Base-by-base conservation (phyloP, 2,797 vertebrate species). In the Pampus argenteus region DNA sequence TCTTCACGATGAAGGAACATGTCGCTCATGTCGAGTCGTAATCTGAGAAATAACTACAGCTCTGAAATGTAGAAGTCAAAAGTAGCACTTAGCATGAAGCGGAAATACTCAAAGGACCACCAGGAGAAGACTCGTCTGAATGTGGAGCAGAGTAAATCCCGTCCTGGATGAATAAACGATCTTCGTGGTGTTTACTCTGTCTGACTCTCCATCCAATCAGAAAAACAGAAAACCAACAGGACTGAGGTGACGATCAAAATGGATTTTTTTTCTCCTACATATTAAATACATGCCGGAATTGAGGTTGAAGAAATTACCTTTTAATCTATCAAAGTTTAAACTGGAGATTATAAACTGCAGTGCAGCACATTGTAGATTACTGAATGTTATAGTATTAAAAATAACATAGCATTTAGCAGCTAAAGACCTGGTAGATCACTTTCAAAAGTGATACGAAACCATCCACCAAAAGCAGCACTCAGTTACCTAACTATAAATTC, bases 301-400 rank as follows among this genome's bases (percentile, higher is more conserved):
- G 51, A 66, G 64, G 50, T 54, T 74, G 48, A 47, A 78, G 65
- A 81, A 84, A 79, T 78, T 25, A 52, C 63, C 71, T n/a, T 66
- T 81, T 66, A 75, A 81, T 81, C 78, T 74, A 73, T 57, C 17
- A 25, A 51, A 54, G 9, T 64, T 76, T 50, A 62, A 57, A 51
- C 18, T 2, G 68, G 51, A 74, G 77, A 79, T 79, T 82, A 70
- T 61, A 49, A 66, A 45, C 25, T 31, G 52, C 38, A 47, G 31
- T 20, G 45, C 58, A 52, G 50, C 3, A 5, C 65, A 44, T 6
- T 29, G 67, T 54, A 49, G 71, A 81, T 78, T 76, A 81, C 47
- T 60, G 14, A n/a, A n/a, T n/a, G n/a, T n/a, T n/a, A n/a, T n/a
- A n/a, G n/a, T n/a, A n/a, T n/a, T n/a, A n/a, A n/a, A n/a, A n/a